Conservation (phyloP, 2,888 invertebrate genomes). For the Zygothrica quintamaculata region DNA sequence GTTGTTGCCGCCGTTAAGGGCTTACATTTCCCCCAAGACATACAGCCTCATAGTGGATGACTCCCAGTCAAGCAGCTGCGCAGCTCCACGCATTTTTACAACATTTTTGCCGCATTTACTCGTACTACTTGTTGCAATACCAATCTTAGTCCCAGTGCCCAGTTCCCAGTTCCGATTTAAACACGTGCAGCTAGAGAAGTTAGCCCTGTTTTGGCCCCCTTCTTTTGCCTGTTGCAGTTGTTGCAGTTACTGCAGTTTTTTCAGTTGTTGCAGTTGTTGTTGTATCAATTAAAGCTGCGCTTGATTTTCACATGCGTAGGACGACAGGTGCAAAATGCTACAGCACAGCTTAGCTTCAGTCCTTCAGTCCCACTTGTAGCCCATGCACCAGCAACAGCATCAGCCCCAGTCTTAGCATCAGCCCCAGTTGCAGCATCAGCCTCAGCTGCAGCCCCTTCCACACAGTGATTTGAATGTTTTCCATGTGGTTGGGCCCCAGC, state of each 20-base stretch:
- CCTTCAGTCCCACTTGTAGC: constrained; percentile 16
- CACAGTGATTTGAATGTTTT: constrained; percentile 75
- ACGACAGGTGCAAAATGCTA: constrained; percentile 79
- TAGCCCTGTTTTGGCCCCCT: constrained; percentile 46
- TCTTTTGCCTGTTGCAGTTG: constrained; percentile 34
- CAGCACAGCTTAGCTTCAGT: constrained; percentile 56
- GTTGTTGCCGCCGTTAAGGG: constrained; percentile 60
- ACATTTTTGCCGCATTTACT: constrained; percentile 74
- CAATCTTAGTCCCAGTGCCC: constrained; percentile 18
- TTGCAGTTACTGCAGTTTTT: constrained; percentile 8
- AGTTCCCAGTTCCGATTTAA: constrained; percentile 20
- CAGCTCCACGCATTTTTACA: constrained; percentile 71
- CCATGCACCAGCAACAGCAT: constrained; percentile 13
- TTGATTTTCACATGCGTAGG: constrained; percentile 78
- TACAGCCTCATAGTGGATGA: constrained; percentile 25
- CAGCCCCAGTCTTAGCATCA: constrained; percentile 23
- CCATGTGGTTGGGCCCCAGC: constrained; percentile 61
- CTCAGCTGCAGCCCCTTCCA: constrained; percentile 29
- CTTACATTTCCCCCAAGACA: constrained; percentile 67
- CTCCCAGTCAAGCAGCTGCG: constrained; percentile 56
- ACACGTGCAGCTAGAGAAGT: constrained; percentile 57
- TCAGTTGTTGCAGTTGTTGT: constrained; percentile 57
- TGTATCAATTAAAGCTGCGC: constrained; percentile 77
- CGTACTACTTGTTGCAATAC: constrained; percentile 32
- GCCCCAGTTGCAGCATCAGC: constrained; percentile 14